Conservation (phyloP, 2,888 invertebrate species). For the Aricia artaxerxes region DNA sequence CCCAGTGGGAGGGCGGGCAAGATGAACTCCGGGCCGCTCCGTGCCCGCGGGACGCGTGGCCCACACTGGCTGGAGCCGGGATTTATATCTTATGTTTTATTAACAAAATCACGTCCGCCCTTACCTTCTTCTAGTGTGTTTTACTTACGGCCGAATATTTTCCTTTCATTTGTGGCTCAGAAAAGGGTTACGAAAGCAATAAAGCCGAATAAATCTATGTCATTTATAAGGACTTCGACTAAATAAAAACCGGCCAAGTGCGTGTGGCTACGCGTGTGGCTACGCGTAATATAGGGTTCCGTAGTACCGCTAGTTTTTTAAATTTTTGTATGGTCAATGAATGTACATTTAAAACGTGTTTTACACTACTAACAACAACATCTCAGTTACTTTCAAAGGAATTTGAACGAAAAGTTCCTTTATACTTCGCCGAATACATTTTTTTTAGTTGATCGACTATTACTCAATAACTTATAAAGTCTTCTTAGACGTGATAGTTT, state of each 20-base stretch:
- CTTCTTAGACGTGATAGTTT: too few species aligned
- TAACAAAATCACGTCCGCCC: background rate
- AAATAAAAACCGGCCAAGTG: background rate
- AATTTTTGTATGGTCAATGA: too few species aligned
- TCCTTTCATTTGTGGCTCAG: background rate
- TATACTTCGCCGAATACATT: too few species aligned
- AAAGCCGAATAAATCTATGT: background rate
- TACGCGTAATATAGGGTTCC: too few species aligned
- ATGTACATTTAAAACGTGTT: too few species aligned
- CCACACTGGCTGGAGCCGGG: background rate
- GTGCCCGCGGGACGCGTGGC: background rate
- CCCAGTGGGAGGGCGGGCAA: background rate
- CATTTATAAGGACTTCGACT: background rate
- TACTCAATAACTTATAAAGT: too few species aligned
- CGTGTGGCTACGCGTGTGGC: too few species aligned
- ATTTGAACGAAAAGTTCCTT: too few species aligned
- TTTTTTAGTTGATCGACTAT: too few species aligned
- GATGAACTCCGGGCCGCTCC: constrained; percentile 2
- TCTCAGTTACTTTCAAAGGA: too few species aligned
- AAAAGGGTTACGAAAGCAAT: background rate
- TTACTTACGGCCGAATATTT: background rate
- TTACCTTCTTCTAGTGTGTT: background rate
- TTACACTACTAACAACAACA: too few species aligned
- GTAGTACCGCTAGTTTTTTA: too few species aligned
- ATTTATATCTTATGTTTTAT: background rate